Percentiles rank a stretch among this genome's conserved stretches.
Conservation (phyloP, 1,140 invertebrate genomes). For the Drosophila saltans region DNA sequence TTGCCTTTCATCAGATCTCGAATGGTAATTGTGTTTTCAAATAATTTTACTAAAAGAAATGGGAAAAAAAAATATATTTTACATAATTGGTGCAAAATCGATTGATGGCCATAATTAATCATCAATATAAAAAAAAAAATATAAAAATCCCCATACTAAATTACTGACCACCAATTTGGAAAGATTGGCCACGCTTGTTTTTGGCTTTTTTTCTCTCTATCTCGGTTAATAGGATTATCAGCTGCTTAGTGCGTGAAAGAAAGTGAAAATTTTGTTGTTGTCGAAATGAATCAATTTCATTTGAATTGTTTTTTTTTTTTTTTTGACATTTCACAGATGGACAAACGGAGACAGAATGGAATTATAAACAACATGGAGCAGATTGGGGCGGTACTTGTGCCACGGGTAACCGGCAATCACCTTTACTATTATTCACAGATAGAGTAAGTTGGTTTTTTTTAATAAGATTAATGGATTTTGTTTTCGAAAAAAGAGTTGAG, state of each 20-base stretch:
- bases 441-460: constrained; percentile 26
- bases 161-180: constrained; percentile 15
- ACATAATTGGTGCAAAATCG: background rate
- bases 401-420: constrained; percentile 48
- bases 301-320: constrained; percentile 13
- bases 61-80: background rate
- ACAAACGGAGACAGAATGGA: constrained; percentile 33
- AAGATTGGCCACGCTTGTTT: constrained; percentile 23
- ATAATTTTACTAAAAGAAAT: constrained; percentile 26
- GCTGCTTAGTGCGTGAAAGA: constrained; percentile 30
- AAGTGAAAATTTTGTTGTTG: constrained; percentile 37
- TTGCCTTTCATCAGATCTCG: constrained; percentile 51
- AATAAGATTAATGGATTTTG: too few relatives aligned
- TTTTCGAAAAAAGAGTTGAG: too few relatives aligned
- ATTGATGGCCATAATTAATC: constrained; percentile 13
- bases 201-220: constrained; percentile 1
- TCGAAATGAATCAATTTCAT: background rate
- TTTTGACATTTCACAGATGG: constrained; percentile 39
- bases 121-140: background rate
- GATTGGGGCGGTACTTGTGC: constrained; percentile 41
- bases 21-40: constrained; percentile 56
- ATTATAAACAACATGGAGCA: constrained; percentile 38
- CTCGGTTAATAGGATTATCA: constrained; percentile 49
- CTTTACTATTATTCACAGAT: constrained; percentile 39
- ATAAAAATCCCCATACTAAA: constrained; percentile 8